A percentile compares a stretch with the other conserved stretches of the same genome.
Conservation (phyloP, 2,888 invertebrate species). For the Cosmorhoe ocellata region DNA sequence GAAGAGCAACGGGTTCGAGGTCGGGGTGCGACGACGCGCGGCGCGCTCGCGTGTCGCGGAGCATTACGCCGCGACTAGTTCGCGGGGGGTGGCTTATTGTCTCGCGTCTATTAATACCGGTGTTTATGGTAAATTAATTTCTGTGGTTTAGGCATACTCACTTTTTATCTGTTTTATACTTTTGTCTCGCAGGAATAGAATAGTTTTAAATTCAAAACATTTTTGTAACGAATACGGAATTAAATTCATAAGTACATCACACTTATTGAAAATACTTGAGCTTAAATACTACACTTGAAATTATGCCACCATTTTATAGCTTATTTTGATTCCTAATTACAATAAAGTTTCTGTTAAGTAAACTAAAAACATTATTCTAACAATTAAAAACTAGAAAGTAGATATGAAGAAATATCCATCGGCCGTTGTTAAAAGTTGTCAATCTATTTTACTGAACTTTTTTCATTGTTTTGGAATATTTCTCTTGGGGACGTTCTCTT, state of each 20-base stretch:
- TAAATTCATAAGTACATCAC: too few relatives aligned
- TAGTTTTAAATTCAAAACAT: too few relatives aligned
- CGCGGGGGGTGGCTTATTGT: constrained; percentile 74
- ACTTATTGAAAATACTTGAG: too few relatives aligned
- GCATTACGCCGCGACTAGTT: constrained; percentile 71
- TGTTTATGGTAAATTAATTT: constrained; percentile 74
- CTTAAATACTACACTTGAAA: too few relatives aligned
- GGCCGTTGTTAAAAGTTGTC: constrained; percentile 6
- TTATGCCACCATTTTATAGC: too few relatives aligned
- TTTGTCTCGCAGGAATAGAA: constrained; percentile 4
- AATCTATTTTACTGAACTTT: constrained; percentile 69
- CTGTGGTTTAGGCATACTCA: constrained; percentile 46
- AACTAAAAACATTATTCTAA: too few relatives aligned
- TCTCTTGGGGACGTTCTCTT: constrained; percentile 72
- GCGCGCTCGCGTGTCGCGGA: constrained; percentile 64
- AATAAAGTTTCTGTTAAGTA: too few relatives aligned
- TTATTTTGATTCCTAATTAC: too few relatives aligned
- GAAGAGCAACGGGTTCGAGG: constrained; percentile 55
- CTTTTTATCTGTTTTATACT: constrained; percentile 34
- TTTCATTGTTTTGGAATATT: constrained; percentile 71
- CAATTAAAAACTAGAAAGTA: too few relatives aligned
- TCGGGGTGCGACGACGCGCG: constrained; percentile 56
- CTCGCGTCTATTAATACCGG: constrained; percentile 75
- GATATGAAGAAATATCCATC: too few relatives aligned
- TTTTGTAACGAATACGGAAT: too few relatives aligned